Evolutionary conservation across 2,888 invertebrate genomes (phyloP), one percentile per base, ranked within the genome.

Genomic region (Esperia sulphurella): DNA sequence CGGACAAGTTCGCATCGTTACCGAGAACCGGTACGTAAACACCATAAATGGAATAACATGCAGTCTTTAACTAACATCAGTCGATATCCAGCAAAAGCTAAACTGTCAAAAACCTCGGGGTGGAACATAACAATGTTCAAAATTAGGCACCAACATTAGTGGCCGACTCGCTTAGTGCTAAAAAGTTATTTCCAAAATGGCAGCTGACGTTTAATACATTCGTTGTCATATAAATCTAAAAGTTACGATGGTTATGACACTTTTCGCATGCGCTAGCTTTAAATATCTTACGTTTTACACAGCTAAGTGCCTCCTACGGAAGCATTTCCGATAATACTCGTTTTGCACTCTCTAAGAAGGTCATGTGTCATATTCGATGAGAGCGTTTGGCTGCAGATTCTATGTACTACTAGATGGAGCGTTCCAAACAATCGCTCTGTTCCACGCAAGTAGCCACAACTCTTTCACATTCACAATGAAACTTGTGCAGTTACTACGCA

Each of bases 61-160:
- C 69, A 76, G 75, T 75, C 75, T 75, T 73, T 66, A 66, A 71
- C 71, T 63, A 21, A 64, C 55, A 57, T 71, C 70, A 73, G 71
- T 75, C 68, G 61, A 14, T 14, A 57, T 61, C 57, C 64, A 63
- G 65, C 58, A 65, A 65, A 67, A 67, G 61, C 60, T 57, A 52
- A 52, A 53, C 49, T 43, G 52, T 58, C 55, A 49, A 58, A 54
- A 55, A 57, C 53, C 38, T 52, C 12, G 33, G 33, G 43, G 13
- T 8, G 31, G 37, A 57, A 57, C 57, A 63, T 57, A 63, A 67
- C 65, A 60, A 65, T 58, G 54, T 58, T 61, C 53, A 59, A 68
- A 77, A 69, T 73, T 77, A 75, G 78, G 76, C 77, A 77, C 75
- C 77, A 21, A 49, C 54, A 65, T 64, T 64, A 64, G 65, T 73